These are phyloP conservation scores for Lordiphosa fenestrarum DNA, from an alignment of 2,888 invertebrate species.

Conservation along the genomic window DNA sequence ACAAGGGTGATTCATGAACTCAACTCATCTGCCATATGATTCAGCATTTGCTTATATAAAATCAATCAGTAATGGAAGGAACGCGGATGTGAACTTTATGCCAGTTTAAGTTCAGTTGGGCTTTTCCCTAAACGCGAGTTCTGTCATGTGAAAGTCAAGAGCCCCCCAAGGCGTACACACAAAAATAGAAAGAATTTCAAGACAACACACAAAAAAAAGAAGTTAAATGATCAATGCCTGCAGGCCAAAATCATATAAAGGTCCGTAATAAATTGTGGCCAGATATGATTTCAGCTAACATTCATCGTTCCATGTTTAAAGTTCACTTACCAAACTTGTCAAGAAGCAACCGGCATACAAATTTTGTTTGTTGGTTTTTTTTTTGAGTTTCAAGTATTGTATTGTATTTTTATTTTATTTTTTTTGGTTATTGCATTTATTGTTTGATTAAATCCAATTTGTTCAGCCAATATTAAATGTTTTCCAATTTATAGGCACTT, in stretches of 20 bases:
- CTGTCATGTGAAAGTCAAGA: slow-evolving; percentile 58
- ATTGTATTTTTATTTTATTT: slow-evolving; percentile 12
- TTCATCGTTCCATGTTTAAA: slow-evolving; percentile 27
- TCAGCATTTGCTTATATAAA: slow-evolving; percentile 3
- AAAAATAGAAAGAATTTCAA: slow-evolving; percentile 2
- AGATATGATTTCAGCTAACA: slow-evolving; percentile 11
- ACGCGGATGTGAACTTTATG: slow-evolving; percentile 51
- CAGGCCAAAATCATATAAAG: slow-evolving; percentile 13
- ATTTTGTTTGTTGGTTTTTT: neutral
- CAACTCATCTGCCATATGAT: slow-evolving; percentile 42
- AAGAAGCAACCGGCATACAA: slow-evolving; percentile 59
- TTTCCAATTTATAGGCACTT: slow-evolving; percentile 22
- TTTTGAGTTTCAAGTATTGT: slow-evolving; percentile 15
- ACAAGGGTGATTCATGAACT: too few relatives aligned
- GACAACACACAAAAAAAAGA: slow-evolving; percentile 5
- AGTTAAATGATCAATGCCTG: slow-evolving; percentile 6
- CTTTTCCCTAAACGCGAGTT: slow-evolving; percentile 47
- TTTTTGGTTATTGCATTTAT: neutral
- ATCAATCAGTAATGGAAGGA: slow-evolving; percentile 3
- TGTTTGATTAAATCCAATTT: slow-evolving; percentile 30
- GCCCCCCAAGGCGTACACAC: slow-evolving; percentile 38
- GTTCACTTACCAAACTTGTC: slow-evolving; percentile 73
- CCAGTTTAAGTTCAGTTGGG: slow-evolving; percentile 18
- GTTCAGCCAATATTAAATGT: slow-evolving; percentile 37
- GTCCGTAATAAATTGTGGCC: slow-evolving; percentile 26